Evolutionary conservation across 2,888 invertebrate genomes (phyloP).

Genomic region (Eristalinus aeneus): DNA sequence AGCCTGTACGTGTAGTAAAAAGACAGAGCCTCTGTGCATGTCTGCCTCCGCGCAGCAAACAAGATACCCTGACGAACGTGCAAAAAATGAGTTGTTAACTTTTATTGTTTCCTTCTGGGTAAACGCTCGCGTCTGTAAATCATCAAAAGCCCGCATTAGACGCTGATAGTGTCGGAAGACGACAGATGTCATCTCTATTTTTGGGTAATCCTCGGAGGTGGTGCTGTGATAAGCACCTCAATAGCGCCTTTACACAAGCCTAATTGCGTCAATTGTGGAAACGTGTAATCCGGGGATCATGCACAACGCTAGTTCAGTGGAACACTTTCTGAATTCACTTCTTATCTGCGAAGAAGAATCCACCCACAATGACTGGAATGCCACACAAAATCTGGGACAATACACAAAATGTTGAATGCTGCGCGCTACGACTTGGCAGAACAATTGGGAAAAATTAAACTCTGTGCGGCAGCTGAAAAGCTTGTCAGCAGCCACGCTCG

Average conservation of each 20-base stretch:
- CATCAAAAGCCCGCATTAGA: conserved; percentile 21
- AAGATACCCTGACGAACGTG: conserved; percentile 14
- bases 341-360: neutral
- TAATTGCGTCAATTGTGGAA: neutral
- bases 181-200: conserved; percentile 9
- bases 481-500: neutral
- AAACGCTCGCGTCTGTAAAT: conserved; percentile 27
- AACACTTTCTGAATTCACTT: neutral
- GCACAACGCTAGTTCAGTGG: no score
- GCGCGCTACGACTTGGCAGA: neutral
- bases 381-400: neutral
- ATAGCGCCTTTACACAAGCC: neutral
- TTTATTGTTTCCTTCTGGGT: neutral
- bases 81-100: conserved; percentile 15
- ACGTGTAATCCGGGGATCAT: neutral
- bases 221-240: neutral
- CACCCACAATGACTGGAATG: neutral
- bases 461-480: neutral
- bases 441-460: neutral
- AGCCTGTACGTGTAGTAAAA: neutral
- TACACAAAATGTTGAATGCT: neutral
- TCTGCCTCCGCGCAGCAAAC: neutral
- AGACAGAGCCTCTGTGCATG: neutral
- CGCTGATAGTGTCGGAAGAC: conserved; percentile 17
- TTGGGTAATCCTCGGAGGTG: conserved; percentile 9